phyloP scores from a whole-genome alignment of 2,888 invertebrate genomes.

The Muschampia plurimacula region DNA sequence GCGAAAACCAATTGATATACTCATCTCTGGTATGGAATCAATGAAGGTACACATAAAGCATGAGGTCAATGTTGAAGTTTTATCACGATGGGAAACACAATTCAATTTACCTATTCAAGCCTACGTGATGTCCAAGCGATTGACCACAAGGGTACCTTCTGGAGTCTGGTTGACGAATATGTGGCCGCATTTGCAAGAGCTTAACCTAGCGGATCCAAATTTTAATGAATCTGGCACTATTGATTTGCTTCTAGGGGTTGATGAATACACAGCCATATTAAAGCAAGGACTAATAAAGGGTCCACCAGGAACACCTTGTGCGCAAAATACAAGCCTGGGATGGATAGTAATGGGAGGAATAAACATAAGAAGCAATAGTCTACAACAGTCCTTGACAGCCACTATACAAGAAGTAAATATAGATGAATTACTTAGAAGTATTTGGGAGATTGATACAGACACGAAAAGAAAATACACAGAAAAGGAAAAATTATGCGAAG shows the following conservation, averaged over 20 bases:
- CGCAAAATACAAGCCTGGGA: neutral
- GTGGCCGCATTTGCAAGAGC: neutral
- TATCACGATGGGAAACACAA: neutral
- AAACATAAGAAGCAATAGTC: neutral
- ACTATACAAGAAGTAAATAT: neutral
- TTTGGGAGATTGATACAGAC: neutral
- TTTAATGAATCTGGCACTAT: neutral
- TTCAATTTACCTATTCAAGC: neutral
- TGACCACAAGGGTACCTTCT: neutral
- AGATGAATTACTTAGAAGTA: neutral
- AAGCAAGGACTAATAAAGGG: neutral
- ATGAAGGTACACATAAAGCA: neutral
- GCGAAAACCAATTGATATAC: neutral
- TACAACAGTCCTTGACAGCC: neutral
- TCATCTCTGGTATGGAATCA: neutral
- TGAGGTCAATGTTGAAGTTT: constrained; percentile 1
- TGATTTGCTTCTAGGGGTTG: neutral
- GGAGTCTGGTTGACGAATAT: neutral
- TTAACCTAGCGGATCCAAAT: neutral
- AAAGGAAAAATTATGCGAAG: neutral
- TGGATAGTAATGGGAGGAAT: neutral
- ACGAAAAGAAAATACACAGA: neutral
- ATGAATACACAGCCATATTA: neutral
- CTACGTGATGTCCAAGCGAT: constrained; percentile 1
- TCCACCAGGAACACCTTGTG: neutral